Base-by-base conservation (phyloP, 2,888 invertebrate genomes). In the Drosophila paranaensis region DNA sequence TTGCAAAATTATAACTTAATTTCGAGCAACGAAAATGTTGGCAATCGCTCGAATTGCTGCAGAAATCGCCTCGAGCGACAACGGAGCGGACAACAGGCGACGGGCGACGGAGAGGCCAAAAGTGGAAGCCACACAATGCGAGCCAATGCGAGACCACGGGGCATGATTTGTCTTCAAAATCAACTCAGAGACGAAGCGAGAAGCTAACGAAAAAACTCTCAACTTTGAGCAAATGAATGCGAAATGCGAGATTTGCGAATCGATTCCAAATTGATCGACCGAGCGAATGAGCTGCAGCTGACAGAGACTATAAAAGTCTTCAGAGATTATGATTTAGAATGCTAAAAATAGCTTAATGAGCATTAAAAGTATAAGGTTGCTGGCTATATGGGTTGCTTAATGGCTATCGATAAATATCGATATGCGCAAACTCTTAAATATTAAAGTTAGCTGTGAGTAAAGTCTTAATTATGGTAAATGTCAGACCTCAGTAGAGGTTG, bases 81-180 rank as follows among this genome's bases (percentile, higher is more conserved):
- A 67, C 50, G 66, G 67, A 61, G 46, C 65, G 35, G 48, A 9
- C 20, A 6, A 30, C 14, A n/a, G 6, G n/a, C 3, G n/a, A n/a
- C 6, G 30, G 27, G 10, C 4, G 48, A 58, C 77, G 71, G 56
- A 71, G 76, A 81, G 81, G 65, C 62, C 81, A 35, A 53, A 53
- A 71, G 73, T 77, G 81, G 79, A 72, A 83, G 87, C 82, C 78
- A 76, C 80, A 88, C 82, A 80, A 82, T 80, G 71, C 53, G 82
- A 53, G 48, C 53, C 57, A 46, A 16, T 14, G 48, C 20, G 33
- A 70, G 35, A 71, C 86, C 80, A 71, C 64, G 82, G 88, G 83
- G 81, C 83, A 85, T 88, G 83, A 84, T 84, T 84, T 84, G 88
- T 84, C 83, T 84, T 82, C 74, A 79, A 82, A 87, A 72, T 73